phyloP scores from a whole-genome alignment of 2,888 invertebrate genomes.

The Acrobasis suavella region DNA sequence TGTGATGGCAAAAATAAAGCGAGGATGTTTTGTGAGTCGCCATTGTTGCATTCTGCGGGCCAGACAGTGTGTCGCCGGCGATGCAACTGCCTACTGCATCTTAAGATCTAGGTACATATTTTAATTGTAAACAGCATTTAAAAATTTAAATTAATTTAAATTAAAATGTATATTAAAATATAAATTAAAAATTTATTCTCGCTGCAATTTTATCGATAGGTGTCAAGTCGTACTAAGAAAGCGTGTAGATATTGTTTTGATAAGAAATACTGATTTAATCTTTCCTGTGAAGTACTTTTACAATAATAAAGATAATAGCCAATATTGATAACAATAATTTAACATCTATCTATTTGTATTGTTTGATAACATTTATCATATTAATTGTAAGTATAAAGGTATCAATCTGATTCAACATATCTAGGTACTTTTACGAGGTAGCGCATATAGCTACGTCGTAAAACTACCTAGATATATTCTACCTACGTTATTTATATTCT shows the following conservation, averaged over 20 bases:
- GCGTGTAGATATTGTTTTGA: slow-evolving; percentile 50
- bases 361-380: slow-evolving; percentile 74
- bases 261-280: slow-evolving; percentile 72
- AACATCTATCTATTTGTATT: slow-evolving; percentile 73
- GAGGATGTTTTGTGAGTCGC: slow-evolving; percentile 54
- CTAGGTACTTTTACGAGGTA: too few relatives aligned
- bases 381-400: slow-evolving; percentile 57
- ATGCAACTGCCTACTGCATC: background rate
- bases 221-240: slow-evolving; percentile 27
- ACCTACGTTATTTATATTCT: background rate
- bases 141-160: too few relatives aligned
- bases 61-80: slow-evolving; percentile 72
- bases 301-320: slow-evolving; percentile 74
- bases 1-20: slow-evolving; percentile 64
- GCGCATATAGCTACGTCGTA: slow-evolving; percentile 43
- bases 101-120: background rate
- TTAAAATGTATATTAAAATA: too few relatives aligned
- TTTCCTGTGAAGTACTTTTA: slow-evolving; percentile 68
- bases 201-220: slow-evolving; percentile 13
- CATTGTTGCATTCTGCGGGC: slow-evolving; percentile 50
- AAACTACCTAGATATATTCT: background rate
- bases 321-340: slow-evolving; percentile 74
- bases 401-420: slow-evolving; percentile 51
- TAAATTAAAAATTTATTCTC: background rate
- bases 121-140: background rate